phyloP scores from a whole-genome alignment of 2,797 vertebrate species.

The Gambusia yucatana region DNA sequence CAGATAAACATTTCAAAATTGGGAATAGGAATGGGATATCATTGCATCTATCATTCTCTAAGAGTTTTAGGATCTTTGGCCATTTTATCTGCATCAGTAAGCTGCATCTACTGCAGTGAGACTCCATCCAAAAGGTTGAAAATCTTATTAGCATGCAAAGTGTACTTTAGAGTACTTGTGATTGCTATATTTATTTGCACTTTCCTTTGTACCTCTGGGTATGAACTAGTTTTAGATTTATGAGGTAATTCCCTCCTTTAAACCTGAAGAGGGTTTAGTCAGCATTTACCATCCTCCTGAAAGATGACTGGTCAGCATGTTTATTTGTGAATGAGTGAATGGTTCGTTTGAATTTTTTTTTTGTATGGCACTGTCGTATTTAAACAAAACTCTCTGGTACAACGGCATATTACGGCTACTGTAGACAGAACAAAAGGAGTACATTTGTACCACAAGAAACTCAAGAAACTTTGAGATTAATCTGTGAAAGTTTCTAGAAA shows the following conservation, averaged over 20 bases:
- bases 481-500: too few relatives aligned
- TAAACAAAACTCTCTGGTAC: neutral
- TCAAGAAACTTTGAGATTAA: too few relatives aligned
- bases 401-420: too few relatives aligned
- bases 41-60: neutral
- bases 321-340: neutral
- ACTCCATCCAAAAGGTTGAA: neutral
- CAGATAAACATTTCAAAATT: neutral
- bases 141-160: neutral
- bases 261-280: neutral
- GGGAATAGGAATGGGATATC: neutral
- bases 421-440: too few relatives aligned
- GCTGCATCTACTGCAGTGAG: neutral
- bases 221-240: too few relatives aligned
- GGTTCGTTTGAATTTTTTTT: neutral
- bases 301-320: neutral
- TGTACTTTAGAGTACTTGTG: neutral
- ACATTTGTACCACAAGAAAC: too few relatives aligned
- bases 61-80: neutral
- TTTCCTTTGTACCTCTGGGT: too few relatives aligned
- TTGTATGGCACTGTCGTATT: neutral
- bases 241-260: too few relatives aligned
- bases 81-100: neutral
- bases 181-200: too few relatives aligned
- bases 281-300: neutral